Percentiles rank a stretch among this genome's conserved stretches.
These are phyloP conservation scores for Drosophila mayaguana DNA, from an alignment of 2,888 invertebrate genomes.

Conservation along the genomic window DNA sequence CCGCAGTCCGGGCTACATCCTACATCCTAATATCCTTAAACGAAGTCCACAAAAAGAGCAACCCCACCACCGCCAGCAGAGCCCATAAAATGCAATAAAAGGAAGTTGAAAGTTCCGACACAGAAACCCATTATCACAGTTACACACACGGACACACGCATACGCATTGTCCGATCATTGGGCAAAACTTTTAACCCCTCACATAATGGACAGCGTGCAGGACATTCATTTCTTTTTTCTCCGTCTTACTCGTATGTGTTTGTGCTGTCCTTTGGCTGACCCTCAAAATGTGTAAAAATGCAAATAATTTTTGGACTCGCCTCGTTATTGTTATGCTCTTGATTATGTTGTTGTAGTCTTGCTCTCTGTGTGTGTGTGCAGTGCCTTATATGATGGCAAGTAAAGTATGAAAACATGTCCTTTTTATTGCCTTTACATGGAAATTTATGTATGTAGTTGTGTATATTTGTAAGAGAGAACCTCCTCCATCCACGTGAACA, in stretches of 20 bases:
- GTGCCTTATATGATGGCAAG: slow-evolving; percentile 26
- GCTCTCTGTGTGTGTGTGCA: slow-evolving; percentile 22
- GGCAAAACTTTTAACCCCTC: slow-evolving; percentile 71
- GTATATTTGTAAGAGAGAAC: slow-evolving; percentile 30
- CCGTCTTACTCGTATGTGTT: not conserved
- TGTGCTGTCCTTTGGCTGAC: slow-evolving; percentile 70
- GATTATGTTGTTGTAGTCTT: slow-evolving; percentile 71
- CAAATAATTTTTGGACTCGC: slow-evolving; percentile 71
- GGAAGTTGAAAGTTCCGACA: slow-evolving; percentile 82
- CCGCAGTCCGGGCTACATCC: slow-evolving; percentile 12
- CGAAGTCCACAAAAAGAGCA: slow-evolving; percentile 33
- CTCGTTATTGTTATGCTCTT: slow-evolving; percentile 79
- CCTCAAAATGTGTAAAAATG: slow-evolving; percentile 81
- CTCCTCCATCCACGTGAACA: not conserved
- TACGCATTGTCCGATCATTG: slow-evolving; percentile 62
- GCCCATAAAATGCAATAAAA: slow-evolving; percentile 81
- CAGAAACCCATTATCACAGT: slow-evolving; percentile 82
- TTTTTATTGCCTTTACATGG: slow-evolving; percentile 80
- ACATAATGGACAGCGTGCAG: slow-evolving; percentile 72
- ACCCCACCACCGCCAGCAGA: slow-evolving; percentile 35
- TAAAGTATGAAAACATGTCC: slow-evolving; percentile 73
- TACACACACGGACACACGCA: slow-evolving; percentile 38
- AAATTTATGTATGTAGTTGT: slow-evolving; percentile 77
- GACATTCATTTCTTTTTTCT: slow-evolving; percentile 76
- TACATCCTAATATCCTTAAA: slow-evolving; percentile 42